Conservation (phyloP, 2,888 invertebrate genomes). For the Orchesella flavescens region DNA sequence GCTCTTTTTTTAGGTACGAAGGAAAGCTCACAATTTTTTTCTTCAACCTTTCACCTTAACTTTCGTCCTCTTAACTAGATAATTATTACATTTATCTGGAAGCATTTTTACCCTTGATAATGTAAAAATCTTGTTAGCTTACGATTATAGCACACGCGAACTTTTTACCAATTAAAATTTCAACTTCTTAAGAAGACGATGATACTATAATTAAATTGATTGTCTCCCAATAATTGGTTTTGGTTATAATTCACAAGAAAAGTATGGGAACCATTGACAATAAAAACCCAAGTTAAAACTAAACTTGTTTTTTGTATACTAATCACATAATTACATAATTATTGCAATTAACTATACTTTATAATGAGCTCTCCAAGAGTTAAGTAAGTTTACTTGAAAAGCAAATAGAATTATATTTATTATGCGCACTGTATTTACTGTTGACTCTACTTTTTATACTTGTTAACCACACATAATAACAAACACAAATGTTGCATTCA, state of each 20-base stretch:
- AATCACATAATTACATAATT: too few species aligned
- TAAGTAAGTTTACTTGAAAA: too few species aligned
- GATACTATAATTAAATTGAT: too few species aligned
- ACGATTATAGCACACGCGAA: not conserved
- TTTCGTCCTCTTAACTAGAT: slow-evolving; percentile 44
- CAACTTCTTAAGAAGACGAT: not conserved
- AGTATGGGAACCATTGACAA: too few species aligned
- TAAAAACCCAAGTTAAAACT: too few species aligned
- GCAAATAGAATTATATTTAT: too few species aligned
- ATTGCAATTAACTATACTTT: not conserved
- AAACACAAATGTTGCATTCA: not conserved
- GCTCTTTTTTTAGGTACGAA: too few species aligned
- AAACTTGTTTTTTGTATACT: too few species aligned
- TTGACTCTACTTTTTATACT: too few species aligned
- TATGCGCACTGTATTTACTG: not conserved
- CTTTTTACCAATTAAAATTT: not conserved
- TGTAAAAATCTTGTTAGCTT: too few species aligned
- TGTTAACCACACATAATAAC: not conserved
- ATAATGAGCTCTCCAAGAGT: not conserved
- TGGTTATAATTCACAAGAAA: too few species aligned
- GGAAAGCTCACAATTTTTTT: not conserved
- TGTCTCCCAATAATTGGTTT: too few species aligned
- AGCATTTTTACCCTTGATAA: slow-evolving; percentile 27
- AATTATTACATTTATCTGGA: slow-evolving; percentile 18
- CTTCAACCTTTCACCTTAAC: slow-evolving; percentile 44